Evolutionary conservation across 1,140 invertebrate genomes (phyloP).

Genomic region (Ostrea denselamellosa): DNA sequence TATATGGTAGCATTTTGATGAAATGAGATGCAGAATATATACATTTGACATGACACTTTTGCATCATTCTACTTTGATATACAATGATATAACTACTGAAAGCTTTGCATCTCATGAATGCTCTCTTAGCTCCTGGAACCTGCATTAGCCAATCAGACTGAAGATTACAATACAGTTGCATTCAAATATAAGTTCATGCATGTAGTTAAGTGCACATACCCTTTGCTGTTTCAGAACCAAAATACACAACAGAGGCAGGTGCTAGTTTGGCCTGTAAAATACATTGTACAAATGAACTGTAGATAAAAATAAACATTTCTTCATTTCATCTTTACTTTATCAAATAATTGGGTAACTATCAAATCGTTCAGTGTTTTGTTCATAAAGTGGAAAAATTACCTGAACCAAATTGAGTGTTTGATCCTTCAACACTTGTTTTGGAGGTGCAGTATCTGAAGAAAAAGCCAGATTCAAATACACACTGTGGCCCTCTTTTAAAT

Average conservation of each 20-base stretch:
- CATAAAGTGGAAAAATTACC: background rate
- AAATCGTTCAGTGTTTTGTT: background rate
- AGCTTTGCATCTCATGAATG: too few relatives aligned
- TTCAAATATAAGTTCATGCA: background rate
- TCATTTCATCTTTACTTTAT: background rate
- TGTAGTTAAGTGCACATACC: constrained; percentile 51
- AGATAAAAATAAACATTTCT: background rate
- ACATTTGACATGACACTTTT: too few relatives aligned
- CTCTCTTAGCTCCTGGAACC: too few relatives aligned
- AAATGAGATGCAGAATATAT: too few relatives aligned
- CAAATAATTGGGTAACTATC: background rate
- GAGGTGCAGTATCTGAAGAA: constrained; percentile 86
- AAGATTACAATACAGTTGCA: background rate
- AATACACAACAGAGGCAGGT: constrained; percentile 87
- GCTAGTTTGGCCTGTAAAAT: constrained; percentile 83
- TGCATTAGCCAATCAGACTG: background rate
- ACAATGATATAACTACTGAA: too few relatives aligned
- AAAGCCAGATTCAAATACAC: constrained; percentile 59
- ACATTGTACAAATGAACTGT: background rate
- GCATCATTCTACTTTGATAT: too few relatives aligned
- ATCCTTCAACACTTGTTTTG: constrained; percentile 80
- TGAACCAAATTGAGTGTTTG: constrained; percentile 40
- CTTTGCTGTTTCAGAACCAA: constrained; percentile 77
- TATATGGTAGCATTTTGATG: too few relatives aligned
- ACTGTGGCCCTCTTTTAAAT: background rate